These are phyloP conservation scores for Petaurus breviceps DNA, from an alignment of 2,113 vertebrate genomes.

Conservation along the genomic window DNA sequence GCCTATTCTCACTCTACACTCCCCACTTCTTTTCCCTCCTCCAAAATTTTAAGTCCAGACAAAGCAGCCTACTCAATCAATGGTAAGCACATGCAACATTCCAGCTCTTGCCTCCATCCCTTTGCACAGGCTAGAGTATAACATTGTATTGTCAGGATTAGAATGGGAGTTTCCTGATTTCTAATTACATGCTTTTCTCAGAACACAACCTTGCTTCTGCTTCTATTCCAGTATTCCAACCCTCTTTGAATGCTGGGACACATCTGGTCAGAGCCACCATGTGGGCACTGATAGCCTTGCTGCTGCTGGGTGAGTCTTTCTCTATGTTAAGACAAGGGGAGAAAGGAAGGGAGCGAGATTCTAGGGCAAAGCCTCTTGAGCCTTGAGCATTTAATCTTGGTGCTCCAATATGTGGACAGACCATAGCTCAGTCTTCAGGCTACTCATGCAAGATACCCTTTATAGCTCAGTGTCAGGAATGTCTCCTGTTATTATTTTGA, in stretches of 20 bases:
- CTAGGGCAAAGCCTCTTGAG: neutral
- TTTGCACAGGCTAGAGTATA: neutral
- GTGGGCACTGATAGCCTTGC: conserved; percentile 52
- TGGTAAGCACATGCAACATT: neutral
- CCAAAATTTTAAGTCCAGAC: neutral
- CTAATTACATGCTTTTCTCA: neutral
- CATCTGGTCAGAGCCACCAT: conserved; percentile 7
- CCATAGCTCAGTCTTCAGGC: neutral
- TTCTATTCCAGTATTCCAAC: fast-evolving
- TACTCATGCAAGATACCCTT: neutral
- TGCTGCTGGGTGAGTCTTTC: conserved; percentile 71
- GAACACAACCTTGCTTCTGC: neutral
- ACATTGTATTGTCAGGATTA: neutral
- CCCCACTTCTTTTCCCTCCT: neutral
- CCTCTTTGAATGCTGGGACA: neutral
- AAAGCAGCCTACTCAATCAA: neutral
- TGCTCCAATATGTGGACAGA: neutral
- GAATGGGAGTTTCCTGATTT: neutral
- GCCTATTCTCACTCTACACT: neutral
- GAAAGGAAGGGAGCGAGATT: neutral
- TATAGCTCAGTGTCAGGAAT: neutral
- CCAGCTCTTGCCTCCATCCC: neutral
- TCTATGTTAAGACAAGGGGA: neutral
- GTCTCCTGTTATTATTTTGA: neutral
- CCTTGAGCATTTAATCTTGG: neutral